phyloP scores from a whole-genome alignment of 1,140 invertebrate species.

The Hypsibius dujardini region DNA sequence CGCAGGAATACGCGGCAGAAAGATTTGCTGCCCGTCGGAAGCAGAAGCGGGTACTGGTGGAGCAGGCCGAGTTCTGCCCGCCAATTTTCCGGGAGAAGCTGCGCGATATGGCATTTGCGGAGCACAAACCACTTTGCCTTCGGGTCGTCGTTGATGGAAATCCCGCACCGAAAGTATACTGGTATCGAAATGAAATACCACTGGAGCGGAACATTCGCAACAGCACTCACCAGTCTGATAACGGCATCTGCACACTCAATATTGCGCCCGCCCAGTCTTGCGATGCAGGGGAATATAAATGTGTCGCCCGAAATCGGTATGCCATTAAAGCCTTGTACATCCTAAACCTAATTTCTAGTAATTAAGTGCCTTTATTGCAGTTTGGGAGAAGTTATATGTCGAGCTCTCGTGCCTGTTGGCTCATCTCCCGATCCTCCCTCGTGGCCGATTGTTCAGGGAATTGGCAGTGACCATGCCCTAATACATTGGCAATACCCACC shows the following conservation, averaged over 20 bases:
- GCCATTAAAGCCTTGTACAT: background rate
- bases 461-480: background rate
- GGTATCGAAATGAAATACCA: slow-evolving; percentile 46
- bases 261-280: slow-evolving; percentile 24
- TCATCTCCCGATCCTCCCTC: background rate
- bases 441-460: background rate
- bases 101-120: slow-evolving; percentile 49
- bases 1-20: slow-evolving; percentile 12
- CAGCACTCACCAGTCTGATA: slow-evolving; percentile 23
- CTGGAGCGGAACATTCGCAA: slow-evolving; percentile 29
- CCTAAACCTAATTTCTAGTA: no score
- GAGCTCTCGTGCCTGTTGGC: background rate
- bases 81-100: slow-evolving; percentile 40
- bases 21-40: background rate
- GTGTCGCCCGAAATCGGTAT: slow-evolving; percentile 53
- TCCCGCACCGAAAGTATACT: slow-evolving; percentile 73
- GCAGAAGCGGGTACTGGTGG: slow-evolving; percentile 4
- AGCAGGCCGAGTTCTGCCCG: slow-evolving; percentile 13
- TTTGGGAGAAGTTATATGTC: background rate
- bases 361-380: no score
- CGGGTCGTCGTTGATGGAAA: slow-evolving; percentile 69
- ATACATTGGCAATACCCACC: slow-evolving; percentile 30
- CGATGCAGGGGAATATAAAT: slow-evolving; percentile 71
- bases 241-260: slow-evolving; percentile 24
- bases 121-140: slow-evolving; percentile 55